These are phyloP conservation scores for Parasteatoda lunata DNA, from an alignment of 2,888 invertebrate genomes.

Conservation along the genomic window DNA sequence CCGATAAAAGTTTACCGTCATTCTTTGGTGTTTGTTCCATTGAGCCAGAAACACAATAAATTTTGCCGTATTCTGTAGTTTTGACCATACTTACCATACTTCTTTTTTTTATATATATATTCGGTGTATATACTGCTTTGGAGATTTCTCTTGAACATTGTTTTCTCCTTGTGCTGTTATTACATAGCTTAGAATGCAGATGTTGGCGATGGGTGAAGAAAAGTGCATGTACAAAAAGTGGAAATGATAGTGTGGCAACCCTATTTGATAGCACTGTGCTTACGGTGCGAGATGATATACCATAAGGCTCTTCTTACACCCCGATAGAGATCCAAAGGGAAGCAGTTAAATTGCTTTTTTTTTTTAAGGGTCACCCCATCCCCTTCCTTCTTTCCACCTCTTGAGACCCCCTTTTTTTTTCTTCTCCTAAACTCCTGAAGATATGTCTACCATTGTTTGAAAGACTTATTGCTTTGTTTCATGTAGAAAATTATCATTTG, in stretches of 20 bases:
- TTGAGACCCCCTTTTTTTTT: constrained; percentile 12
- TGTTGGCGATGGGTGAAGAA: constrained; percentile 46
- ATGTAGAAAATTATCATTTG: too few relatives aligned
- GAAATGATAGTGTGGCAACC: constrained; percentile 29
- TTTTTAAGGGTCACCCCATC: constrained; percentile 20
- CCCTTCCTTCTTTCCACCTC: constrained; percentile 3
- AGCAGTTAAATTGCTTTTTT: constrained; percentile 50
- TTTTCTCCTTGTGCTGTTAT: too few relatives aligned
- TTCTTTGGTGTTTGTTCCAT: too few relatives aligned
- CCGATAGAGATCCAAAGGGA: constrained; percentile 47
- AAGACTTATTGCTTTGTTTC: too few relatives aligned
- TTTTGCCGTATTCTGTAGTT: too few relatives aligned
- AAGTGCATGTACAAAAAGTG: background rate
- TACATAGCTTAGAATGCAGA: background rate
- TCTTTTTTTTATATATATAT: too few relatives aligned
- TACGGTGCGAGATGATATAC: constrained; percentile 49
- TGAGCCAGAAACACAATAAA: too few relatives aligned
- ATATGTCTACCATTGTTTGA: too few relatives aligned
- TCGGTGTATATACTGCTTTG: too few relatives aligned
- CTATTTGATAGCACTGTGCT: constrained; percentile 59
- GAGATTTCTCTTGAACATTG: too few relatives aligned
- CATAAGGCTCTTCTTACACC: constrained; percentile 57
- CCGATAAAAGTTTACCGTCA: too few relatives aligned
- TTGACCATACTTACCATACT: too few relatives aligned
- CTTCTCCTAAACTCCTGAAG: background rate